Evolutionary conservation across 92 coral and sea anemone genomes (phyloP), one percentile per base, ranked within the genome.

Genomic region (Heteractis magnifica): DNA sequence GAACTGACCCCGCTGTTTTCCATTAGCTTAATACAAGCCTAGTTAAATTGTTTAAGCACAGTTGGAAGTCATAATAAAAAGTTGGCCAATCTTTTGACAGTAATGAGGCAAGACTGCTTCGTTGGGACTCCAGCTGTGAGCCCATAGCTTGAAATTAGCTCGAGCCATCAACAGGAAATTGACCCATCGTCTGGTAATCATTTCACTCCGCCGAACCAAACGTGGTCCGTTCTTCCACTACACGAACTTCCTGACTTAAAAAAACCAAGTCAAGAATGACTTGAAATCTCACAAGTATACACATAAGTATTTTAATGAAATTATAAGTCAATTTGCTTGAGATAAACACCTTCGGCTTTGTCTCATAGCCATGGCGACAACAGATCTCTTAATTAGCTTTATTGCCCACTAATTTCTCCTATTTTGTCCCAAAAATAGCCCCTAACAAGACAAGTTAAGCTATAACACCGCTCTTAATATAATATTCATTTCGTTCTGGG

Each of bases 311-410:
- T 10, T 68, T 50, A 56, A 52, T 52, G 13, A 16, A 77, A 13
- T 11, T 58, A 11, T 34, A 56, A 79, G 83, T 49, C 53, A 44
- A 79, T 49, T 79, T 78, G 4, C 72, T 78, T 48, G n/a, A 6
- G 79, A 48, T 74, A 79, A 79, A 60, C 74, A 64, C 83, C 75
- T 16, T 19, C 44, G 4, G 56, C 60, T 79, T 74, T 64, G 49
- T 71, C 10, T 6, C 11, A 84, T 83, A 87, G 79, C 98, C 90
- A 89, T 87, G 94, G 78, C 90, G 82, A 90, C 92, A 84, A 84
- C 83, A 89, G 77, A 72, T 81, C 80, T 84, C 87, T 89, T 85
- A 91, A 94, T 94, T 90, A 89, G 87, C 72, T 78, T 91, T 84
- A 94, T 91, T 91, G 93, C 86, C 84, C 85, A 83, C 60, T 77